A percentile compares a stretch with the other conserved stretches of the same genome.
Conservation (phyloP, 2,888 invertebrate species). For the Copidosoma aretas region DNA sequence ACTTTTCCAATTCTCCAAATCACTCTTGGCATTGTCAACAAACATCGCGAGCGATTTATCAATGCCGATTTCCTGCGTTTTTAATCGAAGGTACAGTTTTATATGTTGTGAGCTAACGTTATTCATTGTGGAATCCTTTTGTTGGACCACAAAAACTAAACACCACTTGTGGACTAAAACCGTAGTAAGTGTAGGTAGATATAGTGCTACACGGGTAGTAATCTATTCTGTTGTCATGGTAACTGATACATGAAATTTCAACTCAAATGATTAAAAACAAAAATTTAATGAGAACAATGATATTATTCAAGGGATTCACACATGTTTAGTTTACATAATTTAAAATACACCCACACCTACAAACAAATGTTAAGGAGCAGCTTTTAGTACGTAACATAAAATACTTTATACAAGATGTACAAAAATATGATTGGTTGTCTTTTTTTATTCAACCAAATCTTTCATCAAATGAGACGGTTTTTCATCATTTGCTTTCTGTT, state of each 20-base stretch:
- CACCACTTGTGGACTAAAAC: too few relatives aligned
- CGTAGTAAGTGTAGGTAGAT: too few relatives aligned
- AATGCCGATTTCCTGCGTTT: slow-evolving; percentile 53
- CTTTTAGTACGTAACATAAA: slow-evolving; percentile 42
- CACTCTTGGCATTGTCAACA: slow-evolving; percentile 51
- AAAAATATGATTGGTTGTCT: slow-evolving; percentile 48
- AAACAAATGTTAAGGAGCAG: slow-evolving; percentile 27
- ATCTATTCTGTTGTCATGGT: slow-evolving; percentile 31
- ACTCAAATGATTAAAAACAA: too few relatives aligned
- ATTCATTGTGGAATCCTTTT: slow-evolving; percentile 18
- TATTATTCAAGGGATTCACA: slow-evolving; percentile 33
- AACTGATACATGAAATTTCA: slow-evolving; percentile 16
- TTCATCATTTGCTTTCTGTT: slow-evolving; percentile 17
- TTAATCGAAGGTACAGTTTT: slow-evolving; percentile 49
- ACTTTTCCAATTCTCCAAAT: slow-evolving; percentile 44
- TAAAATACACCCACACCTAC: slow-evolving; percentile 37
- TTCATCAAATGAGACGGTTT: slow-evolving; percentile 28
- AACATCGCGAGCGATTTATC: slow-evolving; percentile 50
- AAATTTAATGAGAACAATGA: slow-evolving; percentile 21
- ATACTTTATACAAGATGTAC: slow-evolving; percentile 51
- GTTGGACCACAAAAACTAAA: not conserved
- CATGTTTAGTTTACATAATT: slow-evolving; percentile 30
- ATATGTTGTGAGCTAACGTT: slow-evolving; percentile 23
- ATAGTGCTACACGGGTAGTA: not conserved
- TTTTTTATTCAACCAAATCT: slow-evolving; percentile 21